Percentiles rank a stretch among this genome's conserved stretches.
Evolutionary conservation across 1,140 invertebrate genomes (phyloP).

Genomic region (Drosophila obscura): DNA sequence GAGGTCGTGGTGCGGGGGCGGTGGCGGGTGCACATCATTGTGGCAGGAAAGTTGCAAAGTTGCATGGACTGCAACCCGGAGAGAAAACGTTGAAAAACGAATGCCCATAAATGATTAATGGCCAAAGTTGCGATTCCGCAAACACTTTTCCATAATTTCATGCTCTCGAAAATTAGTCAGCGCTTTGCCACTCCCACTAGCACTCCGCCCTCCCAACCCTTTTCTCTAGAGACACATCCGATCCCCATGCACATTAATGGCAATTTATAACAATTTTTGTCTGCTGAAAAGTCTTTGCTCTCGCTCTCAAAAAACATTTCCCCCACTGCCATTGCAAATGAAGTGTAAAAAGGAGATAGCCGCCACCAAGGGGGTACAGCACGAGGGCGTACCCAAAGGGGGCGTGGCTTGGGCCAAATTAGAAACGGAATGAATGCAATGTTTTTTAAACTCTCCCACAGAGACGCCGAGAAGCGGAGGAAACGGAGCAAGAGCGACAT

Average conservation of each 20-base stretch:
- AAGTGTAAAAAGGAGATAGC: slow-evolving; percentile 73
- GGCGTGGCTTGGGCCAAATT: slow-evolving; percentile 19
- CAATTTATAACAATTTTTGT: slow-evolving; percentile 66
- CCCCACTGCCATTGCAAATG: slow-evolving; percentile 65
- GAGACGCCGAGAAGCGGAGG: slow-evolving; percentile 8
- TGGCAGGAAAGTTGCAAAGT: slow-evolving; percentile 67
- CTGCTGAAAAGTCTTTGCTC: slow-evolving; percentile 9
- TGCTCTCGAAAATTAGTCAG: slow-evolving; percentile 70
- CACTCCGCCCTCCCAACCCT: neutral
- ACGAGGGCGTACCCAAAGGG: neutral
- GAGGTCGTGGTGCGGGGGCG: neutral
- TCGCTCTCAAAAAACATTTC: slow-evolving; percentile 25
- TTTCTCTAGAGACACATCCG: no score
- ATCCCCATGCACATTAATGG: slow-evolving; percentile 62
- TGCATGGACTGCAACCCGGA: slow-evolving; percentile 40
- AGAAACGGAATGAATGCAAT: slow-evolving; percentile 23
- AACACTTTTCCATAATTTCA: slow-evolving; percentile 70
- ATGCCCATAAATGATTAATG: slow-evolving; percentile 81
- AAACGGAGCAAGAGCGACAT: slow-evolving; percentile 44
- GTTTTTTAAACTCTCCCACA: neutral
- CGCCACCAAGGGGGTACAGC: neutral
- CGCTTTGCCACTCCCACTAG: slow-evolving; percentile 14
- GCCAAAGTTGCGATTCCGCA: slow-evolving; percentile 63
- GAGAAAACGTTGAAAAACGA: slow-evolving; percentile 46
- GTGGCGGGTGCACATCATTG: slow-evolving; percentile 22